A percentile compares a stretch with the other conserved stretches of the same genome.
Conservation (phyloP, 2,888 invertebrate genomes). For the Habroteleia sp. region DNA sequence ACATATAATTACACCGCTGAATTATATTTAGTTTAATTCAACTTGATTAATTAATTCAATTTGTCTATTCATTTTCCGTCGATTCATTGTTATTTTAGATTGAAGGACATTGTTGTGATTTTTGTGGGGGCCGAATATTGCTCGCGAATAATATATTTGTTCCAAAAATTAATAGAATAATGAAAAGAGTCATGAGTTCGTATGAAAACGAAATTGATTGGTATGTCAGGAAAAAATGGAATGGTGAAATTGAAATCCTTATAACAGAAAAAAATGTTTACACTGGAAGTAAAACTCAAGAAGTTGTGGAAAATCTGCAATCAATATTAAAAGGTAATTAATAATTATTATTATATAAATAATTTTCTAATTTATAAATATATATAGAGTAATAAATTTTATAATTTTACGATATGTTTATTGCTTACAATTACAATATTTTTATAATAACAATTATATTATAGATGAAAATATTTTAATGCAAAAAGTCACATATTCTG, state of each 20-base stretch:
- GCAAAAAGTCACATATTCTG: too few relatives aligned
- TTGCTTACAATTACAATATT: too few relatives aligned
- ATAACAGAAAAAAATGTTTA: constrained; percentile 72
- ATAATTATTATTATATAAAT: too few relatives aligned
- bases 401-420: too few relatives aligned
- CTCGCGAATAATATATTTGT: constrained; percentile 66
- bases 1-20: too few relatives aligned
- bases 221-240: constrained; percentile 72
- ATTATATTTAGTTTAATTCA: too few relatives aligned
- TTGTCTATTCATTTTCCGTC: too few relatives aligned
- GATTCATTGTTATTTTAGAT: constrained; percentile 70
- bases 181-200: constrained; percentile 66
- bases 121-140: constrained; percentile 75
- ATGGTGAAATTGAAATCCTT: constrained; percentile 71
- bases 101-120: constrained; percentile 78
- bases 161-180: constrained; percentile 64
- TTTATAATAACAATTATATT: too few relatives aligned
- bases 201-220: constrained; percentile 69
- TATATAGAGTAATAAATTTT: too few relatives aligned
- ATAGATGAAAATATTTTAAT: too few relatives aligned
- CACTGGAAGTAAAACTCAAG: constrained; percentile 67
- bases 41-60: neutral
- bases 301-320: constrained; percentile 68
- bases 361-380: too few relatives aligned
- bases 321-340: constrained; percentile 66